Base-by-base conservation (phyloP, 2,113 vertebrate genomes). In the Cygnus atratus region DNA sequence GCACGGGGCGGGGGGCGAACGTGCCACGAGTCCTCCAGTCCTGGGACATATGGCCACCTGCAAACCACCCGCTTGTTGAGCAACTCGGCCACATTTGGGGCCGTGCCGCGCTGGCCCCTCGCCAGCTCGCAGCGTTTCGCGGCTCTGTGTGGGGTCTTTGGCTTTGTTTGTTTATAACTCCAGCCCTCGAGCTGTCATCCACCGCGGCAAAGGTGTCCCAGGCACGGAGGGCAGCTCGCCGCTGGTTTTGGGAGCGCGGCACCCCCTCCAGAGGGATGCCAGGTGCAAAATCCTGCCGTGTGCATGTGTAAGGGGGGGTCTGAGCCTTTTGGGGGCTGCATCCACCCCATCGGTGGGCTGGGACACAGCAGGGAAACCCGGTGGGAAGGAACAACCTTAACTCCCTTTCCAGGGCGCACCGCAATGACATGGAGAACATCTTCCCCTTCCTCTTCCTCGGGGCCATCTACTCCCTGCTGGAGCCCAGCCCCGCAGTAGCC, bases 371-470 rank as follows among this genome's bases (percentile, higher is more conserved):
- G 54, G 12, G n/a, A 58, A 81, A 52, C 72, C 66, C 16, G 1
- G 8, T 46, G 83, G 39, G 39, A 74, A 71, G n/a, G 13, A 17
- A 16, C 54, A 54, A 67, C 19, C 10, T 73, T 48, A 5, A 91
- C 63, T 88, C 5, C 5, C n/a, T 63, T 90, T 95, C 44, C 92
- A 99, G 99, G 77, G 99, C 99, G 76, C 99, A 99, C 77, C 63
- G 72, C 8, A 99, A 99, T 0, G 99, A 99, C 97, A 97, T 99
- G 98, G 99, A 99, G 97, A 99, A 98, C 97, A 99, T 99, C 95
- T 97, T 98, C 11, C 99, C 99, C 6, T 99, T 99, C 97, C 98
- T 99, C 50, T 99, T 99, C 96, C 97, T 99, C 4, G 99, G 99
- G 8, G 97, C 99, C 0, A 28, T 99, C 96, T 99, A 99, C 97